phyloP scores from a whole-genome alignment of 2,113 vertebrate species.

The Cyprinodon brontotheroides region DNA sequence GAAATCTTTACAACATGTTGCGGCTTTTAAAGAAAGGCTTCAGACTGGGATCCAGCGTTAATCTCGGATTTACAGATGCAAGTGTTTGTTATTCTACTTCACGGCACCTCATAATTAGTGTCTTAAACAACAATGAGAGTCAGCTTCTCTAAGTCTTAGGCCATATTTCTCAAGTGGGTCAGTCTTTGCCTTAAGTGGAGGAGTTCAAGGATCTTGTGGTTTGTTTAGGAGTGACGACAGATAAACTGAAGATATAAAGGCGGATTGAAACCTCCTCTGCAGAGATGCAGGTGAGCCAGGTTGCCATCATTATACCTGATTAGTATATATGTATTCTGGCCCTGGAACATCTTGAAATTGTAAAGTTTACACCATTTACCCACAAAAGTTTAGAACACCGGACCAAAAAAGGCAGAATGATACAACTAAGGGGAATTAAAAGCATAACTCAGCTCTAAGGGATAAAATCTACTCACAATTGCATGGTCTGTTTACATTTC shows the following conservation, averaged over 20 bases:
- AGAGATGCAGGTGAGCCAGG: too few relatives aligned
- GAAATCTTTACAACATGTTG: background rate
- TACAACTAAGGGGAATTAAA: background rate
- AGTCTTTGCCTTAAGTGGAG: too few relatives aligned
- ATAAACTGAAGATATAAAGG: too few relatives aligned
- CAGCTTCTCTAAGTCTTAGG: too few relatives aligned
- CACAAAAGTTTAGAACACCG: conserved; percentile 16
- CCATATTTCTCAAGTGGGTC: too few relatives aligned
- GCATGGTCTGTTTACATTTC: conserved; percentile 13
- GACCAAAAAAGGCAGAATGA: conserved; percentile 41
- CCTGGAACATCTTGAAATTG: background rate
- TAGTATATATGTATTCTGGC: too few relatives aligned
- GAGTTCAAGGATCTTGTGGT: too few relatives aligned
- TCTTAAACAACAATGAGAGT: background rate
- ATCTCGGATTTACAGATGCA: too few relatives aligned
- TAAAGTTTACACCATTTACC: conserved; percentile 17
- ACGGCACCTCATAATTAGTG: background rate
- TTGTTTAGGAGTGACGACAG: background rate
- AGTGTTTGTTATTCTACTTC: too few relatives aligned
- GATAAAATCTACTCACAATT: too few relatives aligned
- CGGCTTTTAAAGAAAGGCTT: background rate
- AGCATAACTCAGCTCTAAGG: background rate
- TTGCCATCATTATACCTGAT: too few relatives aligned
- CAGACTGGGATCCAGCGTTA: background rate
- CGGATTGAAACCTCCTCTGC: background rate